A percentile compares a stretch with the other conserved stretches of the same genome.
Evolutionary conservation across 2,888 invertebrate genomes (phyloP).

Genomic region (Tipula unca): DNA sequence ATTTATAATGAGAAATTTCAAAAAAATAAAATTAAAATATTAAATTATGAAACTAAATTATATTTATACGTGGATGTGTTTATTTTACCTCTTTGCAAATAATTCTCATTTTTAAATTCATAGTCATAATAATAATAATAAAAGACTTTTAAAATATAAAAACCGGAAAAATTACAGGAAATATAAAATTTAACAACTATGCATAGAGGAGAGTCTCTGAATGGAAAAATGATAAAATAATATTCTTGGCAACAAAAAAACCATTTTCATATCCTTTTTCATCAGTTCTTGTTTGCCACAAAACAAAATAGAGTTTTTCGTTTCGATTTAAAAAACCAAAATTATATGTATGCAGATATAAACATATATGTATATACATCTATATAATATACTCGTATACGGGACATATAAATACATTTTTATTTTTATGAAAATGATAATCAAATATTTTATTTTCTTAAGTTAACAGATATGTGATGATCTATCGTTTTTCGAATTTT

Average conservation of each 20-base stretch:
- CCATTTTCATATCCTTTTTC: neutral
- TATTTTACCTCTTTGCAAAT: neutral
- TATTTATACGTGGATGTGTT: neutral
- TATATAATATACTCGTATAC: neutral
- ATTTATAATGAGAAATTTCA: neutral
- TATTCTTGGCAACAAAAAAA: neutral
- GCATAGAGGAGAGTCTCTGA: neutral
- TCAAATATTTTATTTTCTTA: conserved; percentile 14
- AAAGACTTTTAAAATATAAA: neutral
- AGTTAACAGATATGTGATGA: conserved; percentile 14
- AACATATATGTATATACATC: neutral
- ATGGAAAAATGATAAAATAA: neutral
- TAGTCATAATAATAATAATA: neutral
- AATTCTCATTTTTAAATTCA: neutral
- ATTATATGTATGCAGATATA: neutral
- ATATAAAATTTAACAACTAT: neutral
- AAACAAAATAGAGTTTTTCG: neutral
- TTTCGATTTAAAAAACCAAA: neutral
- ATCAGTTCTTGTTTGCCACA: neutral
- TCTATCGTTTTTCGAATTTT: neutral
- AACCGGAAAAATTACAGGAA: neutral
- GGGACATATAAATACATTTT: neutral
- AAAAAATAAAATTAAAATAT: neutral
- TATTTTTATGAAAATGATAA: conserved; percentile 14
- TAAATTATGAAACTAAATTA: neutral